Base-by-base conservation (phyloP, 2,888 invertebrate genomes). In the Aricia artaxerxes region DNA sequence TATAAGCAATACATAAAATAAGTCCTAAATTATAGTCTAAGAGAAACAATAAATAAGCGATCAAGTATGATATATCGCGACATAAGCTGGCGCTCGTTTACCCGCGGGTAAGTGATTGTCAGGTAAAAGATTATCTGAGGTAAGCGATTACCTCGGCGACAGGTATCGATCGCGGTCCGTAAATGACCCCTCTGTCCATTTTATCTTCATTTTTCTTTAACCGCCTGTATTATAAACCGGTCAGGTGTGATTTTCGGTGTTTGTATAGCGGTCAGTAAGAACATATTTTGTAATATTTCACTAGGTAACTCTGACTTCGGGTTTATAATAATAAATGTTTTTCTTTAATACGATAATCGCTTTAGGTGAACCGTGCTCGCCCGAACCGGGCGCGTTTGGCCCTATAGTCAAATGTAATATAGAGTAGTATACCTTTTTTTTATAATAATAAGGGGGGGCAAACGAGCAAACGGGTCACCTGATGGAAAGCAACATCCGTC, bases 91-190 rank as follows among this genome's bases (percentile, higher is more conserved):
- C 53, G 49, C 13, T 9, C 75, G 53, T 11, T 16, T 53, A 35
- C 57, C 49, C 49, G n/a, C 24, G 6, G 57, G 44, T 73, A 76
- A 76, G 53, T 57, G 76, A 76, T 76, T 53, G 76, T 53, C 76
- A 57, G 76, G 76, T 76, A 76, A 76, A 76, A 57, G 76, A 76
- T 57, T 76, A 76, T 57, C 76, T 75, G 5, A 31, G 49, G 53
- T 49, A 24, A 31, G 75, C 64, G 64, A 69, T 69, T 69, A 69
- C 64, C 69, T 24, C 75, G 57, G 53, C 31, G 75, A 76, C 76
- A 57, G 76, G 49, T 76, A 76, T 76, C 35, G 76, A 76, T 76
- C 31, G 57, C 13, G 57, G 49, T 31, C 31, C 35, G 49, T 57
- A 57, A 76, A 76, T 76, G 76, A 76, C 40, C 76, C 76, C 31